These are phyloP conservation scores for Emberiza fucata DNA, from an alignment of 2,113 vertebrate species.

Conservation along the genomic window DNA sequence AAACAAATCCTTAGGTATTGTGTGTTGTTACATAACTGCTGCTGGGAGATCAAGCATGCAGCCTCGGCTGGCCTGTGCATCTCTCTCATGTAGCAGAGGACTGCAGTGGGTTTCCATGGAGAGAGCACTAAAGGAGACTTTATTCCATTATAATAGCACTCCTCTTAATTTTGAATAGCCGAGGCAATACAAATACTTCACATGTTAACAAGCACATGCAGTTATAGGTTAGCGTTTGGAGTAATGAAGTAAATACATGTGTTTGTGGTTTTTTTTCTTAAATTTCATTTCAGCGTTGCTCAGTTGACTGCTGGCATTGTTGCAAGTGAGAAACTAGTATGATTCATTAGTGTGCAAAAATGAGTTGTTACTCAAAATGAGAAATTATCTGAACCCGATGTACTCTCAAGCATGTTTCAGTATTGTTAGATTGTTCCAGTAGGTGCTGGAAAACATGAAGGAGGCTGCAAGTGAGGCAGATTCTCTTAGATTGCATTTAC, in stretches of 20 bases:
- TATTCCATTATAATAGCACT: background rate
- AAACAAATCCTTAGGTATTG: background rate
- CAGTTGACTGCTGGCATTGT: background rate
- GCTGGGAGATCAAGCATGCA: background rate
- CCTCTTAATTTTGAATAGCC: background rate
- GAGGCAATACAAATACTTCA: fast-evolving
- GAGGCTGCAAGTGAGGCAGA: background rate
- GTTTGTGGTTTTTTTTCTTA: background rate
- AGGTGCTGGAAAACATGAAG: background rate
- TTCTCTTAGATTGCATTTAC: background rate
- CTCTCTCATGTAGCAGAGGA: background rate
- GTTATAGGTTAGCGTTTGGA: background rate
- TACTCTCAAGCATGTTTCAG: background rate
- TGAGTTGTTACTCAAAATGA: background rate
- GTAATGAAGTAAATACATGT: background rate
- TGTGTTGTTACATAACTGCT: background rate
- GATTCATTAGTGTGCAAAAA: background rate
- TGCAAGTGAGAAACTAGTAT: background rate
- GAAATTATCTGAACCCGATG: background rate
- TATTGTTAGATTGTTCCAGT: background rate
- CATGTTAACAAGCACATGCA: background rate
- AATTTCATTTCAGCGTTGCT: background rate
- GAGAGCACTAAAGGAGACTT: background rate
- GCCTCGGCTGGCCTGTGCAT: background rate
- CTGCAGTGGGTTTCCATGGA: slow-evolving; percentile 42